Evolutionary conservation across 2,888 invertebrate species (phyloP).

Genomic region (Linhomoeus sp.): DNA sequence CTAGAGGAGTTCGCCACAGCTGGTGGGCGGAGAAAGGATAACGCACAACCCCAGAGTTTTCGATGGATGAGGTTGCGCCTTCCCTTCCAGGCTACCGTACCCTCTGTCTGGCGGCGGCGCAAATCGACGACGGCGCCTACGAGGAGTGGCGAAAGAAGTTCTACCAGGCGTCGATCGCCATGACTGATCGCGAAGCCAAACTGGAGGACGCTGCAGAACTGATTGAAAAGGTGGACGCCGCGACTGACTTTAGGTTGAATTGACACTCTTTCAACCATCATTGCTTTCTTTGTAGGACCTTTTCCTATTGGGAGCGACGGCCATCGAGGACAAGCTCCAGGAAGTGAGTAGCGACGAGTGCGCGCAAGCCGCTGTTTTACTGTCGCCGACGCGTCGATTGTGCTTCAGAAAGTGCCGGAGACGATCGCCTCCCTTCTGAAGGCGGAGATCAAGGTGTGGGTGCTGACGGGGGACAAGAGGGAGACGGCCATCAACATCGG

Average conservation of each 20-base stretch:
- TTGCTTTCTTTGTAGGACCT: conserved; percentile 41
- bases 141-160: conserved; percentile 65
- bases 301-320: conserved; percentile 72
- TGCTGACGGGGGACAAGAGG: conserved; percentile 95
- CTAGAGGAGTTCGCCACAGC: conserved; percentile 67
- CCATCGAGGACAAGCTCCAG: conserved; percentile 91
- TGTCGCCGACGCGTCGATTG: too few species aligned
- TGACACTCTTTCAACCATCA: neutral
- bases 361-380: too few species aligned
- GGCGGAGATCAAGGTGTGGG: conserved; percentile 93
- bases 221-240: conserved; percentile 46
- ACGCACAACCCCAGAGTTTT: neutral
- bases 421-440: conserved; percentile 73
- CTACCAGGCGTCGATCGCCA: conserved; percentile 59
- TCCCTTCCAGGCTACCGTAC: conserved; percentile 48
- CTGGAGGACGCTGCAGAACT: conserved; percentile 74
- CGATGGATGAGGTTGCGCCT: too few species aligned
- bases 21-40: conserved; percentile 3
- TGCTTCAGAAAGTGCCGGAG: conserved; percentile 62
- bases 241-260: neutral
- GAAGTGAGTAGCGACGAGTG: conserved; percentile 34
- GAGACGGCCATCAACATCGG: conserved; percentile 98
- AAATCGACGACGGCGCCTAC: conserved; percentile 56
- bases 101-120: conserved; percentile 69
- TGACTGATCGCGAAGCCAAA: conserved; percentile 66